These are phyloP conservation scores for Suillia variegata DNA, from an alignment of 2,888 invertebrate genomes.

Conservation along the genomic window DNA sequence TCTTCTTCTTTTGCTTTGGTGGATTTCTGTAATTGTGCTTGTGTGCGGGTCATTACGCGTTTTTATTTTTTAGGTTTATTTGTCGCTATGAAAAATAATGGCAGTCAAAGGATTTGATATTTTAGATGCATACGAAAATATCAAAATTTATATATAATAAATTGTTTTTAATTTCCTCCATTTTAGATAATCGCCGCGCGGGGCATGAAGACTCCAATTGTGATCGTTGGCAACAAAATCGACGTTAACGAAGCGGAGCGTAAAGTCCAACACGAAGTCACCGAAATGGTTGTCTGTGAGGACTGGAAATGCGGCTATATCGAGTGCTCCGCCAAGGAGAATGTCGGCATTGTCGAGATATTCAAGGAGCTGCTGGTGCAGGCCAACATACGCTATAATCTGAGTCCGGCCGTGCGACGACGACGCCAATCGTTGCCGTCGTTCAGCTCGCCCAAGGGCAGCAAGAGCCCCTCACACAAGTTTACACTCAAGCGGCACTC, in stretches of 20 bases:
- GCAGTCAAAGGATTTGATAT: too few species aligned
- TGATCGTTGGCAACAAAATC: conserved; percentile 74
- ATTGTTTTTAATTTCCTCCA: too few species aligned
- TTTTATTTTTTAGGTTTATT: too few species aligned
- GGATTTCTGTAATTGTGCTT: too few species aligned
- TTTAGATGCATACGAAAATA: too few species aligned
- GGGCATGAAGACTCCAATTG: conserved; percentile 67
- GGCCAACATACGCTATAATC: conserved; percentile 62
- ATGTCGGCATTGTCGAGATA: conserved; percentile 61
- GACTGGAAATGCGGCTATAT: conserved; percentile 65
- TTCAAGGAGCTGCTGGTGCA: conserved; percentile 64
- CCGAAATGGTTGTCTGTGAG: conserved; percentile 58
- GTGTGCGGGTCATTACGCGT: too few species aligned
- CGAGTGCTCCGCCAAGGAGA: conserved; percentile 64
- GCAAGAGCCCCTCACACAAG: conserved; percentile 39
- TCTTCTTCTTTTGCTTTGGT: too few species aligned
- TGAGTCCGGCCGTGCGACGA: conserved; percentile 62
- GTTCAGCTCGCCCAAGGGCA: conserved; percentile 31
- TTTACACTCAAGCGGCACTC: conserved; percentile 41
- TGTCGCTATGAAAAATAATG: too few species aligned
- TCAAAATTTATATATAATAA: too few species aligned
- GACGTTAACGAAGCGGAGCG: conserved; percentile 63
- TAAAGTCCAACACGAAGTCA: conserved; percentile 57
- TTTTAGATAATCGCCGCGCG: conserved; percentile 50
- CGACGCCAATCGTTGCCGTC: conserved; percentile 56